Evolutionary conservation across 1,140 invertebrate genomes (phyloP), one percentile per base, ranked within the genome.

Genomic region (Lanistes nyassanus): DNA sequence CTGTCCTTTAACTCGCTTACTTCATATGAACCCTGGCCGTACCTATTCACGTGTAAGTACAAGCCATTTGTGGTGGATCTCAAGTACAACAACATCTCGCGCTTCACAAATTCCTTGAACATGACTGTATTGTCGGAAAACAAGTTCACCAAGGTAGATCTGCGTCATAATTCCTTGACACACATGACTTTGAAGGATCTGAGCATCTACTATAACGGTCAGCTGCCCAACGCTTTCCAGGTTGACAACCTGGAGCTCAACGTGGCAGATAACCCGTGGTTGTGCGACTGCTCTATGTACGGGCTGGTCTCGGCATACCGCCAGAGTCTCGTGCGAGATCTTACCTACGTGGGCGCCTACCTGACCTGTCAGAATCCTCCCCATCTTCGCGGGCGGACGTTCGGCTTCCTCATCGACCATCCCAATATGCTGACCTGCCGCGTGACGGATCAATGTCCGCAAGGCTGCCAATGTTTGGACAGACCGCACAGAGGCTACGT

Each of bases 11-110:
- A 65, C 34, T 23, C 3, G 3, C 26, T 65, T 5, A 31, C 62
- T 11, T 23, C 62, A 3, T 65, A 31, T 23, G 62, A 65, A 65
- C 62, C 62, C 2, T 65, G 62, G 62, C 62, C 62, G 21, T 65
- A 65, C 62, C 36, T 65, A 11, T 65, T 65, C 62, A 47, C 42
- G 9, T 47, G 19, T 6, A 16, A 6, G 1, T 9, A 36, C 9
- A 29, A 29, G 1, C 1, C 31, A 1, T 2, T 65, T 0, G 9
- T 2, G 21, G 62, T 65, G 62, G 34, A 65, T 37, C 62, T 65
- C 26, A 26, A 0, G 21, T 37, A 65, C 62, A 65, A 65, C 62
- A 65, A 31, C 26, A 65, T 65, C 62, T 65, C 62, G 0, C 62
- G 62, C 3, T 65, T 65, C 31, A 37, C 62, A 9, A 65, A 65